A percentile compares a stretch with the other conserved stretches of the same genome.
Evolutionary conservation across 2,888 invertebrate genomes (phyloP).

Genomic region (Eurytoma adleriae): DNA sequence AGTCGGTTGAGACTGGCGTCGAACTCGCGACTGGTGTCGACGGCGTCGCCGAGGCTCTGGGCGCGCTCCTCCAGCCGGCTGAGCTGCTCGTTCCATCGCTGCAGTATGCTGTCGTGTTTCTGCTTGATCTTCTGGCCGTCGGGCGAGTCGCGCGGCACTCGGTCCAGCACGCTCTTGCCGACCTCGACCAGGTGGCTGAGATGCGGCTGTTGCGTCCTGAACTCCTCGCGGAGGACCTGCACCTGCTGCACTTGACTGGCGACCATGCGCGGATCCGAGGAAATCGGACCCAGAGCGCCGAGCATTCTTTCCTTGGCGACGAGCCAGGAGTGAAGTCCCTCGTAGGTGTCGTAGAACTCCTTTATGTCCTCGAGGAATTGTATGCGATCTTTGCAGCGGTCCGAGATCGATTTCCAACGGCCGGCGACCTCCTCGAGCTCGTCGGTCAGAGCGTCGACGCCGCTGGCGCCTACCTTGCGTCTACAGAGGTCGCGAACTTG

Average conservation of each 20-base stretch:
- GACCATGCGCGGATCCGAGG: constrained; percentile 96
- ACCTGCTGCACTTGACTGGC: constrained; percentile 94
- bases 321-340: constrained; percentile 91
- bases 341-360: constrained; percentile 94
- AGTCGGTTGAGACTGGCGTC: constrained; percentile 91
- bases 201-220: constrained; percentile 94
- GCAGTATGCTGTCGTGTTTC: constrained; percentile 85
- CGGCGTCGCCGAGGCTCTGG: constrained; percentile 91
- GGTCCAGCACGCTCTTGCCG: constrained; percentile 85
- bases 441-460: constrained; percentile 88
- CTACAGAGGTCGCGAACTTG: constrained; percentile 92
- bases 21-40: constrained; percentile 94
- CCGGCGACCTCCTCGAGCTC: constrained; percentile 90
- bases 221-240: constrained; percentile 95
- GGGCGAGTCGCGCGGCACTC: constrained; percentile 77
- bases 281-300: constrained; percentile 95
- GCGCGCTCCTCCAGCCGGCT: constrained; percentile 92
- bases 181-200: constrained; percentile 90
- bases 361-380: constrained; percentile 90
- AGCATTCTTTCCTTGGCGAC: constrained; percentile 96
- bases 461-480: constrained; percentile 89
- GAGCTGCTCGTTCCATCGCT: constrained; percentile 88
- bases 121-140: constrained; percentile 83
- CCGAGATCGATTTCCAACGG: constrained; percentile 91
- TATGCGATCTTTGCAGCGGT: constrained; percentile 86